phyloP scores from a whole-genome alignment of 35 echinoderm and acorn worm species.

The Heliocidaris tuberculata region DNA sequence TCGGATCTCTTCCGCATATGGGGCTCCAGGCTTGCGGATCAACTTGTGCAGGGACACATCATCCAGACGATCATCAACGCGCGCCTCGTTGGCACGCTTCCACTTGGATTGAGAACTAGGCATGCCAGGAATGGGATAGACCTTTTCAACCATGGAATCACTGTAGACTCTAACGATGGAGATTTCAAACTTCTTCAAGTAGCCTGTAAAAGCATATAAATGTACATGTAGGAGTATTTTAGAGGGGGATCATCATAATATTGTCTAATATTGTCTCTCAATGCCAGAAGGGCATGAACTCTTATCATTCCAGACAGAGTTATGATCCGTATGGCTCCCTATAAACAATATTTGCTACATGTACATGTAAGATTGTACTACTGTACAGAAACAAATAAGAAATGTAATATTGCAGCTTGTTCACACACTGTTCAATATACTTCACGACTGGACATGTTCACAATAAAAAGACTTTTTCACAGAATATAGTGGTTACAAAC shows the following conservation, averaged over 20 bases:
- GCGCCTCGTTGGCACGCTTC: conserved; percentile 26
- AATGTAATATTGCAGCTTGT: no score
- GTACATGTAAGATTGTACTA: no score
- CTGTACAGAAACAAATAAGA: no score
- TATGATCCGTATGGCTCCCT: no score
- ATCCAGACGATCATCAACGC: conserved; percentile 22
- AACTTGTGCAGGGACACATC: conserved; percentile 61
- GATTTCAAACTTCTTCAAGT: conserved; percentile 71
- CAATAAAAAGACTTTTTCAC: no score
- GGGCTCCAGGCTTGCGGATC: conserved; percentile 47
- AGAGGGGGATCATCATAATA: neutral
- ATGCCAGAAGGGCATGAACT: neutral
- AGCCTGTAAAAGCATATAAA: conserved; percentile 37
- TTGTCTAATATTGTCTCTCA: neutral
- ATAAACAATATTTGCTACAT: no score
- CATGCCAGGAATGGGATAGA: conserved; percentile 70
- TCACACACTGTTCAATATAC: no score
- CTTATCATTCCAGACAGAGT: neutral
- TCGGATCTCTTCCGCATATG: conserved; percentile 53
- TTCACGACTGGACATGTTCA: no score
- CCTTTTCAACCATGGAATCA: conserved; percentile 67
- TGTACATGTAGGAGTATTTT: neutral
- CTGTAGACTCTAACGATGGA: conserved; percentile 79
- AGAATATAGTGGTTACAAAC: no score
- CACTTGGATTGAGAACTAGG: conserved; percentile 54